Evolutionary conservation across 2,888 invertebrate genomes (phyloP).

Genomic region (Lithophane leautieri): DNA sequence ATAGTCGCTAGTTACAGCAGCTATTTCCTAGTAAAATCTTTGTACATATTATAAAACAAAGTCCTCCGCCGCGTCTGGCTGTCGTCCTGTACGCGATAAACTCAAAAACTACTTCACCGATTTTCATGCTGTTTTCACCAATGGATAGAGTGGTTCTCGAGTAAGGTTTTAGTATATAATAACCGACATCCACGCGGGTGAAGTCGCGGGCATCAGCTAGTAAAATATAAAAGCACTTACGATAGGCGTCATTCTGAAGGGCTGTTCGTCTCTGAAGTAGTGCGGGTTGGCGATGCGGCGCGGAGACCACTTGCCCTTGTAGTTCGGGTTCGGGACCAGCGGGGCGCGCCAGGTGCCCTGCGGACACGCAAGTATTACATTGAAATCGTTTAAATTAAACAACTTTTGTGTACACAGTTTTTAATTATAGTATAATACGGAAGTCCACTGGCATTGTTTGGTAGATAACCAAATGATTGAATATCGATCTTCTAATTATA

Average conservation of each 20-base stretch:
- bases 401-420: neutral
- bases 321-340: slow-evolving; percentile 97
- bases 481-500: no score
- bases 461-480: neutral
- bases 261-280: slow-evolving; percentile 97
- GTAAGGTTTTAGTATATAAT: no score
- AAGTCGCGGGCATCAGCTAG: no score
- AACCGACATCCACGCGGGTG: no score
- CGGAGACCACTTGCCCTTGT: slow-evolving; percentile 98
- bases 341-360: slow-evolving; percentile 97
- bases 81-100: no score
- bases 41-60: no score
- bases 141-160: no score
- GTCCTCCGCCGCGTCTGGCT: no score
- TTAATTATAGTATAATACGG: neutral
- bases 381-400: neutral
- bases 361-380: neutral
- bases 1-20: no score
- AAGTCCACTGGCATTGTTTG: neutral
- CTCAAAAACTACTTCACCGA: no score
- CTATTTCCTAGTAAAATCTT: no score
- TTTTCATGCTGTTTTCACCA: no score
- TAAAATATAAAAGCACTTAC: slow-evolving; percentile 90
- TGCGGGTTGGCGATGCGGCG: slow-evolving; percentile 97
- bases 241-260: slow-evolving; percentile 97